Evolutionary conservation across 2,797 vertebrate species (phyloP), one percentile per base, ranked within the genome.

Genomic region (Choloepus didactylus): DNA sequence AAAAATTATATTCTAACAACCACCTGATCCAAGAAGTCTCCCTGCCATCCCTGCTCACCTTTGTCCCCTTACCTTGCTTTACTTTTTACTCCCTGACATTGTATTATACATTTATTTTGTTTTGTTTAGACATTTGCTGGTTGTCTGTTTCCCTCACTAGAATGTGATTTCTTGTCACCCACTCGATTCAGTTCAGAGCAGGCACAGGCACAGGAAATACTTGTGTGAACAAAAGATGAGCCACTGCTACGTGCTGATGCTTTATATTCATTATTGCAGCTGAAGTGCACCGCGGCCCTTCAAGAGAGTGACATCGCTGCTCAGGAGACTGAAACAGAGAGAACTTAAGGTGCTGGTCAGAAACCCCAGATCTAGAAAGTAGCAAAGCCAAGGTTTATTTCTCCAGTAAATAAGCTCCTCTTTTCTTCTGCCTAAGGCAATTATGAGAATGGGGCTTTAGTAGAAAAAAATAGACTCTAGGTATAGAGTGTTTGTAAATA

Each of bases 361-460:
- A 79, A 76, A 38, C 80, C 25, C 38, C 29, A 51, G 67, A 44
- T 66, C 60, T 29, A 14, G 25, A 86, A 91, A 83, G 82, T 41
- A 51, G 49, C 16, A 60, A 27, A 73, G 82, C 41, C 12, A 67
- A 88, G 85, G 49, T 49, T 41, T 95, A 21, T 44, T 73, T 93
- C 62, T 56, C 44, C 41, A 80, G n/a, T 29, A 67, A n/a, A 25
- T 49, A 79, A 80, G 8, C 3, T 7, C 46, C 46, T 76, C 72
- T 93, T 29, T 60, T 60, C n/a, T 56, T 51, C 83, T 81, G 64
- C 46, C 64, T 12, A 18, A 76, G 93, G 80, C 89, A 76, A 56
- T 87, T 62, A 35, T 5, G 29, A 94, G 56, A 62, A 77, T 9
- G 35, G 73, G 51, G 44, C 67, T 77, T 89, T 72, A 3, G 21